Base-by-base conservation (phyloP, 2,113 vertebrate species). In the Mystacornis crossleyi region DNA sequence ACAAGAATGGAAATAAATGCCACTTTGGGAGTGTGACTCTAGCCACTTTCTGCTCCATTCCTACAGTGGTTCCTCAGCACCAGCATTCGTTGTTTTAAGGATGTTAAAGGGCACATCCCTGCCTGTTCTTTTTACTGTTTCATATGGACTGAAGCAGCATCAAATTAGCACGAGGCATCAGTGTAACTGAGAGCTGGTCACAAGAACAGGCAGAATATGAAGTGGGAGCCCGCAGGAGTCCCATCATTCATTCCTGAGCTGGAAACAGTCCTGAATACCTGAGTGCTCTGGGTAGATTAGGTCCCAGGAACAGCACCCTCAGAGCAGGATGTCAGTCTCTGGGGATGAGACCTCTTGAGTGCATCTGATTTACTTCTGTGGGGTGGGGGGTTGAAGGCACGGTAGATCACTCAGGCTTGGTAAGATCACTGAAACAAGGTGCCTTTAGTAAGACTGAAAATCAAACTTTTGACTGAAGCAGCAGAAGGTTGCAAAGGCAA, bases 191-290 rank as follows among this genome's bases (percentile, higher is more conserved):
- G 54, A 58, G 38, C 4, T 6, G 5, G 24, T 36, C 33, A 67
- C 51, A 47, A 57, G 23, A 40, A 14, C 26, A 60, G 43, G 18
- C 8, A 38, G 33, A 60, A 16, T 34, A 23, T 64, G 60, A 26
- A 58, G 29, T 16, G n/a, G 48, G 61, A 64, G 15, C 38, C 29
- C 0, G 0, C 19, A 60, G 45, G 31, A 55, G 14, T 71, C 36
- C 31, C 1, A 4, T 19, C 1, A 10, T 20, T 72, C 48, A 21
- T 67, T 67, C 38, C 34, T 3, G 0, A 23, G 8, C 42, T 65
- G 36, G 61, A 66, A 31, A n/a, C 2, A 5, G 33, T 81, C 45
- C 23, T 0, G 1, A 12, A 14, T 15, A 4, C 42, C 45, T 14
- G 40, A 28, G 36, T 2, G 7, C 36, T 47, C 40, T 31, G 42